Evolutionary conservation across 2,113 vertebrate species (phyloP).

Genomic region (Acinonyx jubatus): DNA sequence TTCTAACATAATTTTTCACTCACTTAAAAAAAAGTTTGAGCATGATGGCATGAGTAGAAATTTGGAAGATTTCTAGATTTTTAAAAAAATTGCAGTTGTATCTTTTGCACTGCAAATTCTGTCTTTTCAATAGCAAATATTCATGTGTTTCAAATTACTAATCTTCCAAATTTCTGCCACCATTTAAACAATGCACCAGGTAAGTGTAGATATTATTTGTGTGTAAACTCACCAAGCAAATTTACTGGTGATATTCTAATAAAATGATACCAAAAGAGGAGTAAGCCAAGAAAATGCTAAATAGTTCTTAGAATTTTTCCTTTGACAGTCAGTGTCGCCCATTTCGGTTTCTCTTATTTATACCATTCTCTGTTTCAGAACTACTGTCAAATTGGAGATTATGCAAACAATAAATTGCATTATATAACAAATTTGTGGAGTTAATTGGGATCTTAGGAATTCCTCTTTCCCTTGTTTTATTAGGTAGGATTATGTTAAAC

Average conservation of each 20-base stretch:
- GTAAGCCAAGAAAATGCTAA: constrained; percentile 14
- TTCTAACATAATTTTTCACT: constrained; percentile 68
- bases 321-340: constrained; percentile 3
- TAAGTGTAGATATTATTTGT: constrained; percentile 72
- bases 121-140: constrained; percentile 51
- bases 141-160: constrained; percentile 55
- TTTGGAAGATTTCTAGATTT: constrained; percentile 71
- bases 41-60: constrained; percentile 70
- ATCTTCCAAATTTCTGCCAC: constrained; percentile 68
- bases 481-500: constrained; percentile 43
- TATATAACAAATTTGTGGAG: constrained; percentile 4
- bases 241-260: constrained; percentile 49
- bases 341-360: constrained; percentile 25
- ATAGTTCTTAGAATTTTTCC: constrained; percentile 43
- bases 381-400: constrained; percentile 35
- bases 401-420: neutral
- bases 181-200: constrained; percentile 69
- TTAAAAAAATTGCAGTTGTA: constrained; percentile 67
- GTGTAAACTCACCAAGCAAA: constrained; percentile 41
- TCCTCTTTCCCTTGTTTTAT: neutral
- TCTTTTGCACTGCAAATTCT: constrained; percentile 62
- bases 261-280: constrained; percentile 53
- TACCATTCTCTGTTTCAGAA: constrained; percentile 50
- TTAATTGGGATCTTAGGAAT: neutral
- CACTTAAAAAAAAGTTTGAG: constrained; percentile 54